Conservation (phyloP, 53 echinoderm and acorn worm genomes). For the Temnopleurus reevesii region DNA sequence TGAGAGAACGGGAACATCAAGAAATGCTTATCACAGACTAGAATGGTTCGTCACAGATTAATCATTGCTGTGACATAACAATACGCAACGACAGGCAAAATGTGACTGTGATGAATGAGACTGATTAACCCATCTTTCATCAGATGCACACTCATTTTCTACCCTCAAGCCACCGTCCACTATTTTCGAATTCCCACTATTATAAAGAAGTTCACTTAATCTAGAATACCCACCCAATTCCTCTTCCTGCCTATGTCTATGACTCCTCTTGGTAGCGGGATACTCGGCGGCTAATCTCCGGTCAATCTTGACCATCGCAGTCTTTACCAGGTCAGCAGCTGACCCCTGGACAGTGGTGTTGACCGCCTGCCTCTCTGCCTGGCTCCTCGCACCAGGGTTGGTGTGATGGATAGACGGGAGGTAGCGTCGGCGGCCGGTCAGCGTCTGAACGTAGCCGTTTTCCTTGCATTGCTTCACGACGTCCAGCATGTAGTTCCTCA, state of each 20-base stretch:
- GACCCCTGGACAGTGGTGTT: constrained; percentile 99
- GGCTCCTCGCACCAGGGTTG: constrained; percentile 75
- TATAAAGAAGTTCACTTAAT: no score
- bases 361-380: constrained; percentile 96
- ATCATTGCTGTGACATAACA: no score
- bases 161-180: no score
- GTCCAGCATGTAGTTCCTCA: constrained; percentile 80
- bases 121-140: no score
- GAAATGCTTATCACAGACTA: no score
- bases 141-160: no score
- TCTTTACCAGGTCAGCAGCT: constrained; percentile 96
- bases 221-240: constrained; percentile 47
- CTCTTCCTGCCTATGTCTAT: constrained; percentile 70
- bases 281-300: constrained; percentile 67
- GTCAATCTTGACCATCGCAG: constrained; percentile 92
- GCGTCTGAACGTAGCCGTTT: constrained; percentile 83
- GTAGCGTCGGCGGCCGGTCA: constrained; percentile 78
- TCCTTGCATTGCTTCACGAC: constrained; percentile 75
- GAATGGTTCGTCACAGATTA: no score
- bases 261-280: constrained; percentile 74
- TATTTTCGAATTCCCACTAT: no score
- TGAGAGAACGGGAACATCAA: no score
- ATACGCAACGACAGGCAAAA: no score
- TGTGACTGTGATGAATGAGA: no score
- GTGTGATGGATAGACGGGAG: constrained; percentile 85